Percentiles rank a stretch among this genome's conserved stretches.
Conservation (phyloP, 2,888 invertebrate genomes). For the Rugalucina vietnamica region DNA sequence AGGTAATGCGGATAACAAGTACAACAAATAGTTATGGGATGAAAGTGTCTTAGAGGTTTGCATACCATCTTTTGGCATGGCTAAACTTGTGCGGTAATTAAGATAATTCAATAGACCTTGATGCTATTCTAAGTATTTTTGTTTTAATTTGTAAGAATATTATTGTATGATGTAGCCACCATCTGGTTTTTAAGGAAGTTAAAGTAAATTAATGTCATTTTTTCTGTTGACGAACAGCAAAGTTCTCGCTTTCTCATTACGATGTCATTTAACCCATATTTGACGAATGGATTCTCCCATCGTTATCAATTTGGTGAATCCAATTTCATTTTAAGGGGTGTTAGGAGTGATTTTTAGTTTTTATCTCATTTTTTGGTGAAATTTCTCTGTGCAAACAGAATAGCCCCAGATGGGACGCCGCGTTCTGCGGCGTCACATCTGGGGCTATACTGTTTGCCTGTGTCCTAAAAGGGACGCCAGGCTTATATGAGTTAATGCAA, state of each 20-base stretch:
- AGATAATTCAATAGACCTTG: neutral
- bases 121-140: neutral
- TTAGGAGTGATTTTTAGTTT: neutral
- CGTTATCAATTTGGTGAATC: too few relatives aligned
- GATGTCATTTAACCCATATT: too few relatives aligned
- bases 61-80: neutral
- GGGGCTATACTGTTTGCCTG: neutral
- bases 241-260: too few relatives aligned
- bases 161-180: neutral
- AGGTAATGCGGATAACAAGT: slow-evolving; percentile 22
- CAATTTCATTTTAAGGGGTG: too few relatives aligned
- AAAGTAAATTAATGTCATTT: too few relatives aligned
- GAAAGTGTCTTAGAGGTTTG: too few relatives aligned
- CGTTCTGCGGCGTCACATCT: too few relatives aligned
- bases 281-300: too few relatives aligned
- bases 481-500: too few relatives aligned
- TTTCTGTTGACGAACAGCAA: too few relatives aligned
- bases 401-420: neutral
- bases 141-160: neutral
- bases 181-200: neutral
- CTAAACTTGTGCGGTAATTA: neutral
- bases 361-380: neutral
- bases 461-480: too few relatives aligned
- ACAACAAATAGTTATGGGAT: too few relatives aligned
- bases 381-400: neutral